These are phyloP conservation scores for Drosophila nasuta DNA, from an alignment of 1,140 invertebrate species.

Conservation along the genomic window DNA sequence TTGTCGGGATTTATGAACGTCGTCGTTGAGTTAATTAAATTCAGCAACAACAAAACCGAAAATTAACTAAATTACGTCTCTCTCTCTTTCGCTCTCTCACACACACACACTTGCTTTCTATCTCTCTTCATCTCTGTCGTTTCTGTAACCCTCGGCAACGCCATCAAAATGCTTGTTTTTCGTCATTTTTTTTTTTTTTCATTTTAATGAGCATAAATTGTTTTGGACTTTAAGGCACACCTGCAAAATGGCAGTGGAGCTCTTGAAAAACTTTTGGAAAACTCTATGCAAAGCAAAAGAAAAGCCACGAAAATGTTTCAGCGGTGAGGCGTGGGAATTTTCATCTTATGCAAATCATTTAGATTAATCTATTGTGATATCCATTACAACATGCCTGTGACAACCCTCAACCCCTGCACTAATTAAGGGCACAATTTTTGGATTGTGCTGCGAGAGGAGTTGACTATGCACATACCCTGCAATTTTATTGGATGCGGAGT, in stretches of 20 bases:
- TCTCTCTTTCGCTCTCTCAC: slow-evolving; percentile 21
- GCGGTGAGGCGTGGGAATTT: slow-evolving; percentile 42
- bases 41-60: slow-evolving; percentile 43
- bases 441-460: not conserved
- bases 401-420: slow-evolving; percentile 44
- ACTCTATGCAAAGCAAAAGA: slow-evolving; percentile 1
- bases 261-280: slow-evolving; percentile 29
- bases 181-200: slow-evolving; percentile 59
- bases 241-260: slow-evolving; percentile 35
- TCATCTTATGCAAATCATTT: slow-evolving; percentile 31
- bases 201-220: slow-evolving; percentile 77
- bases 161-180: slow-evolving; percentile 64
- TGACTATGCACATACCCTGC: slow-evolving; percentile 1
- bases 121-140: not conserved
- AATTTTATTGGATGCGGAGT: not conserved
- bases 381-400: slow-evolving; percentile 17
- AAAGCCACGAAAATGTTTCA: slow-evolving; percentile 21
- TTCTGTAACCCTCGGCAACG: slow-evolving; percentile 65
- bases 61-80: slow-evolving; percentile 76
- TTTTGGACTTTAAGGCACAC: slow-evolving; percentile 66
- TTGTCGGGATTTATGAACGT: slow-evolving; percentile 74
- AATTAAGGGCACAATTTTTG: slow-evolving; percentile 19
- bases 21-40: slow-evolving; percentile 74
- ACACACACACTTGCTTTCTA: slow-evolving; percentile 12
- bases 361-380: slow-evolving; percentile 12